phyloP scores from a whole-genome alignment of 2,888 invertebrate genomes.

The Mechanitis mazaeus region DNA sequence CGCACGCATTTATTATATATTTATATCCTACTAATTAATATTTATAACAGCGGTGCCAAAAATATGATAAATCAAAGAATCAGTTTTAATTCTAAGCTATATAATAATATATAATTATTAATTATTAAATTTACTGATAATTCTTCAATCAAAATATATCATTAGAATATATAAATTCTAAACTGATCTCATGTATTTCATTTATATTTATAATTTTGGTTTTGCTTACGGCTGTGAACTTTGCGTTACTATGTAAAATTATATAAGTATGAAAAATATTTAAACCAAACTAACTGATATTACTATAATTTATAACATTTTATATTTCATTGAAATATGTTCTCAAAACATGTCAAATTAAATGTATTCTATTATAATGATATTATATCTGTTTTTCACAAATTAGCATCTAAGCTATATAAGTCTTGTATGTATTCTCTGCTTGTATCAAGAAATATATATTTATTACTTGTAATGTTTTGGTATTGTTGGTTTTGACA shows the following conservation, averaged over 20 bases:
- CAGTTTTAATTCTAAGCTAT: neutral
- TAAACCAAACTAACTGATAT: neutral
- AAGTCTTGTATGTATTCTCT: too few species aligned
- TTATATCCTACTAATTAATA: neutral
- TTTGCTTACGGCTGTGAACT: constrained; percentile 4
- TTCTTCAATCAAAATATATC: neutral
- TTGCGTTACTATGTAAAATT: neutral
- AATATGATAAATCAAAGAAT: neutral
- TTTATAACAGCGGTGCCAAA: constrained; percentile 2
- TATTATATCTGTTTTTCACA: neutral
- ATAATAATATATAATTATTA: neutral
- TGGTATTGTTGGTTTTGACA: too few species aligned
- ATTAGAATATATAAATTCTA: neutral
- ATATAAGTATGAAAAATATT: neutral
- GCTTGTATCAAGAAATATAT: too few species aligned
- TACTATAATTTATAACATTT: neutral
- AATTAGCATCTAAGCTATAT: too few species aligned
- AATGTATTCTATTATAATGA: constrained; percentile 1
- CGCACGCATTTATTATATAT: constrained; percentile 1
- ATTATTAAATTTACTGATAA: too few species aligned
- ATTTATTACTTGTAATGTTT: too few species aligned
- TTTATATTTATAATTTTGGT: neutral
- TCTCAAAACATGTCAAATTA: neutral
- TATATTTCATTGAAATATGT: neutral
- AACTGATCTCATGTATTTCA: neutral